A percentile compares a stretch with the other conserved stretches of the same genome.
Evolutionary conservation across 2,113 vertebrate species (phyloP).

Genomic region (Nycticryphes semicollaris): DNA sequence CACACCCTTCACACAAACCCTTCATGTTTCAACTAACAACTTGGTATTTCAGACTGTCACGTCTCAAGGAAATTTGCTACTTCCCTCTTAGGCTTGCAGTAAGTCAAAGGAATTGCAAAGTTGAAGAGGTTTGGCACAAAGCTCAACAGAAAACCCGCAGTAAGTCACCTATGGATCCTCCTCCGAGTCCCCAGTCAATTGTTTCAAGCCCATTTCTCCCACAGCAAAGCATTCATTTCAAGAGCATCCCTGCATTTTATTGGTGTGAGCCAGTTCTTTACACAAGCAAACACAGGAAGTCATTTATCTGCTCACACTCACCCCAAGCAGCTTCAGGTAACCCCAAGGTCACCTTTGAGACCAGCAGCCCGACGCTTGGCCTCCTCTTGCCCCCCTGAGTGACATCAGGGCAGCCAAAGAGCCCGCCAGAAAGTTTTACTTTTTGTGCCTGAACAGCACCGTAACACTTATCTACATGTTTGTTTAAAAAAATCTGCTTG

Average conservation of each 20-base stretch:
- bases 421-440: not conserved
- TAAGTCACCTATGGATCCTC: not conserved
- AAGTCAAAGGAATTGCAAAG: not conserved
- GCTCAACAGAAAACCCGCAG: not conserved
- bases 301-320: not conserved
- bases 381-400: no score
- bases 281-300: not conserved
- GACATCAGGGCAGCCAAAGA: not conserved
- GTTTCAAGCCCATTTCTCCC: not conserved
- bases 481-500: not conserved
- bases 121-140: not conserved
- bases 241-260: fast-evolving
- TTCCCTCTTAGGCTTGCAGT: not conserved
- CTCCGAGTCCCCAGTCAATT: no score
- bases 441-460: not conserved
- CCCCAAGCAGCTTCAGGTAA: not conserved
- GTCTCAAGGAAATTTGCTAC: not conserved
- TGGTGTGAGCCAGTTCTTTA: not conserved
- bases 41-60: not conserved
- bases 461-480: not conserved
- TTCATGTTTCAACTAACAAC: not conserved
- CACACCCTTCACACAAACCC: not conserved
- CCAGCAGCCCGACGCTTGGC: not conserved
- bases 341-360: not conserved
- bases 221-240: not conserved